Base-by-base conservation (phyloP, 2,888 invertebrate genomes). In the Chalcosyrphus nemorum region DNA sequence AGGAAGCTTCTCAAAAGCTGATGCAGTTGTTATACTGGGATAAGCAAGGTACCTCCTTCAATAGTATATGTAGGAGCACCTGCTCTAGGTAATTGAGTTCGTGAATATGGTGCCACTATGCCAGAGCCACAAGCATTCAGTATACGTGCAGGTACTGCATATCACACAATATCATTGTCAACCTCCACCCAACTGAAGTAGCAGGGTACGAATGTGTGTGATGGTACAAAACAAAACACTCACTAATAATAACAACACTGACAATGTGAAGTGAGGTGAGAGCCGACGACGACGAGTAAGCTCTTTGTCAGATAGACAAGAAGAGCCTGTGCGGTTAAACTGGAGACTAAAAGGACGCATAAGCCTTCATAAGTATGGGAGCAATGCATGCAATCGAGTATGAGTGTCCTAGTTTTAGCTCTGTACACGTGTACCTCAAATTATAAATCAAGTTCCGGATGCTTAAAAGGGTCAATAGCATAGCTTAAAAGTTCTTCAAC, bases 11-110 rank as follows among this genome's bases (percentile, higher is more conserved):
- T 41, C 59, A 41, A 24, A 59, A 41, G 59, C 24, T 57, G 38
- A 45, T 45, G 59, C 41, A 41, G 35, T 56, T 56, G 43, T 61
- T 61, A 45, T 61, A 29, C 43, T 45, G n/a, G 45, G 61, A 61
- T 45, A 45, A 61, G 45, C 15, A 45, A 1, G 45, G 17, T 32
- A n/a, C 19, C 17, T n/a, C 29, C 61, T n/a, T 15, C 7, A 61
- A n/a, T n/a, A n/a, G n/a, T n/a, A n/a, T n/a, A n/a, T n/a, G 19
- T 17, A 45, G n/a, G 13, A 32, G 29, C 45, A 45, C 43, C 61
- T 61, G 17, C 11, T 32, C 29, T 32, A 17, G 45, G 45, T 45
- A 61, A 61, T 61, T 45, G 61, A 61, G 61, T 45, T 45, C 19
- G n/a, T 45, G 61, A 19, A 19, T 45, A 57, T 21, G 9, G 5